Conservation (phyloP, 37 sponge, comb jelly and placozoan species). For the Hexactinellida sp. region DNA sequence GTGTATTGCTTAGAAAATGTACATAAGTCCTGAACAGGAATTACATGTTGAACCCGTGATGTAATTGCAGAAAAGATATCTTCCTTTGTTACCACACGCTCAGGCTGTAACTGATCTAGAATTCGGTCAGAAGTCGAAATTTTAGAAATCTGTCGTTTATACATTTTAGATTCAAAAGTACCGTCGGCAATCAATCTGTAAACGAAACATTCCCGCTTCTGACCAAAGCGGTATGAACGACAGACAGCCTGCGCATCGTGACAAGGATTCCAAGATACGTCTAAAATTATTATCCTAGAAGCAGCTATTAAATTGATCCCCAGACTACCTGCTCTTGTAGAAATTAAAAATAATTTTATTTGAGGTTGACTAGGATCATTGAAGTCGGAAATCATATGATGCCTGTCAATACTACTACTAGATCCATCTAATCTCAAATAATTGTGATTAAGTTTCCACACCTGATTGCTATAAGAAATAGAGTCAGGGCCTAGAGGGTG, state of each 20-base stretch:
- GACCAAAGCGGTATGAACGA: slow-evolving; percentile 88
- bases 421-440: slow-evolving; percentile 8
- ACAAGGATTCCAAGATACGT: slow-evolving; percentile 98
- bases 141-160: slow-evolving; percentile 86
- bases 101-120: not conserved
- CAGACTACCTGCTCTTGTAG: slow-evolving; percentile 76
- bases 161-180: slow-evolving; percentile 82
- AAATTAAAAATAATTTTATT: slow-evolving; percentile 13
- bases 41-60: not conserved
- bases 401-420: not conserved
- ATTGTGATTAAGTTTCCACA: not conserved
- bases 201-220: slow-evolving; percentile 64
- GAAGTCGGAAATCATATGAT: not conserved
- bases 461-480: not conserved
- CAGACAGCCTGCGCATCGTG: slow-evolving; percentile 96
- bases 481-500: not conserved
- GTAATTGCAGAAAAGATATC: not conserved
- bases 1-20: not conserved
- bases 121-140: not conserved
- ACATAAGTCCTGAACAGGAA: not conserved
- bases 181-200: slow-evolving; percentile 85
- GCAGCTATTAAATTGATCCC: slow-evolving; percentile 91
- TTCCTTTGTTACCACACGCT: not conserved
- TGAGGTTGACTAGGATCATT: not conserved
- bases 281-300: slow-evolving; percentile 79